phyloP scores from a whole-genome alignment of 2,113 vertebrate genomes.

The Chloebia gouldiae region DNA sequence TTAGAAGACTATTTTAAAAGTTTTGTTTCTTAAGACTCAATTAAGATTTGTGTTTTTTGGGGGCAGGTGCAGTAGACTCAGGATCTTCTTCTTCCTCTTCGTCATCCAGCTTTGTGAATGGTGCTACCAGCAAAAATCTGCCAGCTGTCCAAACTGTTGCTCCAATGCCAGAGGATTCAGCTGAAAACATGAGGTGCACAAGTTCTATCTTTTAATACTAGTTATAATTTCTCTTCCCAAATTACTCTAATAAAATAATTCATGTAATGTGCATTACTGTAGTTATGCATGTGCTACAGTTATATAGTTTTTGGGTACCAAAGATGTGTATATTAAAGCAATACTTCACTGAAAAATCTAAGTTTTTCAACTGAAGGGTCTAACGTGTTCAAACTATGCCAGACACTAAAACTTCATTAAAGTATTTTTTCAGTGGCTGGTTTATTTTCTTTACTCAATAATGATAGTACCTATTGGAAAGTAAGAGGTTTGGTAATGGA shows the following conservation, averaged over 20 bases:
- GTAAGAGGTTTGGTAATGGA: background rate
- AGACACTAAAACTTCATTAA: background rate
- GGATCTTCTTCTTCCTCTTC: constrained; percentile 92
- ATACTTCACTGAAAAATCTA: background rate
- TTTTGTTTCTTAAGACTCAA: constrained; percentile 52
- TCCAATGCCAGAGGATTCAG: constrained; percentile 95
- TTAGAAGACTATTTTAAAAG: background rate
- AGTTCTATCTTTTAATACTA: background rate
- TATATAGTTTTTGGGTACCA: background rate
- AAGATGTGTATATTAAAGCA: background rate
- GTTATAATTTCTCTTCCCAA: background rate
- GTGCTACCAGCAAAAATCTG: constrained; percentile 97
- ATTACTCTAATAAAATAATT: background rate
- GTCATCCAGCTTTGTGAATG: constrained; percentile 97
- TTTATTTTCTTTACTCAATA: background rate
- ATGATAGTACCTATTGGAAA: background rate
- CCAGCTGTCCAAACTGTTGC: constrained; percentile 96
- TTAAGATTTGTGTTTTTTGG: constrained; percentile 50
- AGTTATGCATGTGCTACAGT: background rate
- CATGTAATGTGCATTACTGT: background rate
- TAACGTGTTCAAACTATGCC: background rate
- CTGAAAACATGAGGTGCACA: constrained; percentile 92
- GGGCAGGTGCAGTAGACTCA: constrained; percentile 88
- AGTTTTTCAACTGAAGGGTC: background rate
- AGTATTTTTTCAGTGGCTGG: background rate